Conservation (phyloP, 2,797 vertebrate species). For the Microhierax caerulescens region DNA sequence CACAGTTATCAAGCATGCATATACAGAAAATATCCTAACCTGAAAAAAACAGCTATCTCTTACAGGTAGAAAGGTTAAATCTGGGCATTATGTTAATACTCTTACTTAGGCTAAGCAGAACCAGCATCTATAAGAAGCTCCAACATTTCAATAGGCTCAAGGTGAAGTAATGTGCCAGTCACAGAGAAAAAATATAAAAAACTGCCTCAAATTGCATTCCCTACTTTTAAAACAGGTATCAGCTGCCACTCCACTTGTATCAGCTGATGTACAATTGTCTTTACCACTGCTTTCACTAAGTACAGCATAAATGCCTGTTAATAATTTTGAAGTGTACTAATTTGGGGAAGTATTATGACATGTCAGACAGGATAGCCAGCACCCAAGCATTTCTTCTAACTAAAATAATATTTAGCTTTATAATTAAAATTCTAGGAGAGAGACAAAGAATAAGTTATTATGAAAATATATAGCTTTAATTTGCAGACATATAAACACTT, state of each 20-base stretch:
- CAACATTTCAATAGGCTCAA: not conserved
- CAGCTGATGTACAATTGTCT: not conserved
- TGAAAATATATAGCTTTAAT: slow-evolving; percentile 86
- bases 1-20: not conserved
- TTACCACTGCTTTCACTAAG: not conserved
- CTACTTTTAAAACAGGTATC: not conserved
- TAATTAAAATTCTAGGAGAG: slow-evolving; percentile 57
- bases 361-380: not conserved
- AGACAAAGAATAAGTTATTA: slow-evolving; percentile 65
- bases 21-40: not conserved
- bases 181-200: not conserved
- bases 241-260: not conserved
- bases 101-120: not conserved
- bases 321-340: not conserved
- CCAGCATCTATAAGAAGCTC: not conserved
- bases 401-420: not conserved
- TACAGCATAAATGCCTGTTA: not conserved
- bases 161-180: not conserved
- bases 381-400: not conserved
- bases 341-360: not conserved
- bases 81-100: not conserved
- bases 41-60: not conserved
- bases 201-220: not conserved
- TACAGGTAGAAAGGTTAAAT: not conserved
- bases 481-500: slow-evolving; percentile 85